These are phyloP conservation scores for Cantharis rustica DNA, from an alignment of 2,888 invertebrate species.

Conservation along the genomic window DNA sequence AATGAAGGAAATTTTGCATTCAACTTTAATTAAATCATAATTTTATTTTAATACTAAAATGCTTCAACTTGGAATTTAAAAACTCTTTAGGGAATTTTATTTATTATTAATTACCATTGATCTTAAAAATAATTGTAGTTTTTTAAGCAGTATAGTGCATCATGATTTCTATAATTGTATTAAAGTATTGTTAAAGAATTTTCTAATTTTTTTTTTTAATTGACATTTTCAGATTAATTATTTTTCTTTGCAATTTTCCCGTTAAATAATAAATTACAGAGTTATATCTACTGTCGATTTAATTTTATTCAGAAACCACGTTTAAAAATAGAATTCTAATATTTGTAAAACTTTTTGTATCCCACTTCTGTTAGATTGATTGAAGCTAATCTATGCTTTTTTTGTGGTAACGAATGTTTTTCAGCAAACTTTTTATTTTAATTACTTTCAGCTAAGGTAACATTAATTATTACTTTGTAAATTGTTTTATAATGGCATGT, in stretches of 20 bases:
- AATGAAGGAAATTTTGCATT: neutral
- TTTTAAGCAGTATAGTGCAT: neutral
- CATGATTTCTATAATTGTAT: neutral
- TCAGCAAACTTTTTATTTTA: neutral
- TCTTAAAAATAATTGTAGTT: neutral
- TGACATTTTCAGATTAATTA: neutral
- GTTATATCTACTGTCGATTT: neutral
- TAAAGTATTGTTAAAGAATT: too few relatives aligned
- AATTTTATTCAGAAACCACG: neutral
- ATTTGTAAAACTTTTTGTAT: neutral
- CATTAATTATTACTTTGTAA: neutral
- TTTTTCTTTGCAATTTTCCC: neutral
- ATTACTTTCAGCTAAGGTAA: neutral
- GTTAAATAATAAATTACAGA: neutral
- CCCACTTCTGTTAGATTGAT: neutral
- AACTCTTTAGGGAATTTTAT: too few relatives aligned
- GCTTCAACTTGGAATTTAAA: neutral
- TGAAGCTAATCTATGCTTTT: neutral
- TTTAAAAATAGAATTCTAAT: neutral
- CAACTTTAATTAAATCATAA: neutral
- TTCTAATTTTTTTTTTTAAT: neutral
- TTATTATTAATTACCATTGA: neutral
- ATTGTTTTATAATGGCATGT: neutral
- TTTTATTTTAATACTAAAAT: neutral
- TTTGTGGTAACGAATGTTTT: neutral